Conservation (phyloP, 2,888 invertebrate genomes). For the Rhorus exstirpatorius region DNA sequence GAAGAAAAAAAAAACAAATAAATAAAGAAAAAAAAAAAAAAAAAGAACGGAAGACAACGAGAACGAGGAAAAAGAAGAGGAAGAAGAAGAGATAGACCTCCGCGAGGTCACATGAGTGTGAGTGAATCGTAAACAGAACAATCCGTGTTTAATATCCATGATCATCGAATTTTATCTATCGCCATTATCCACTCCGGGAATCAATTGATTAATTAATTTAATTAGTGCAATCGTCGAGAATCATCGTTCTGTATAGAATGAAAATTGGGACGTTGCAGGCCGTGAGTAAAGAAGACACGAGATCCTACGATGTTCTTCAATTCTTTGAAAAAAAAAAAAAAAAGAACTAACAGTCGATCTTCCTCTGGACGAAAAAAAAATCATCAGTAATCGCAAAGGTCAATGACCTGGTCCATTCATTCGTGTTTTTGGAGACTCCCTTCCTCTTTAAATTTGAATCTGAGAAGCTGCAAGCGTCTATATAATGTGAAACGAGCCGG, state of each 20-base stretch:
- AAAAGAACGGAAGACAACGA: constrained; percentile 43
- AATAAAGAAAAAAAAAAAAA: constrained; percentile 27
- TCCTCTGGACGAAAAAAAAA: not conserved
- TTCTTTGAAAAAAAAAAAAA: too few relatives aligned
- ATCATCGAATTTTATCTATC: not conserved
- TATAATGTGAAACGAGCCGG: constrained; percentile 48
- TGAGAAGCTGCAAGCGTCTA: constrained; percentile 27
- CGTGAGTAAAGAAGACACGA: constrained; percentile 28
- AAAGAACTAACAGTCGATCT: not conserved
- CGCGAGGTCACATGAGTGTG: constrained; percentile 82
- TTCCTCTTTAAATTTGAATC: not conserved
- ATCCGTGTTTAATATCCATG: constrained; percentile 10
- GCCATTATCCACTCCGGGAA: not conserved
- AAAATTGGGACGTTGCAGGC: constrained; percentile 6
- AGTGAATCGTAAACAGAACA: constrained; percentile 72
- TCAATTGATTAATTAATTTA: not conserved
- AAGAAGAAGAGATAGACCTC: constrained; percentile 71
- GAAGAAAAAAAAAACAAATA: too few relatives aligned
- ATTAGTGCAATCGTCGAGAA: constrained; percentile 5
- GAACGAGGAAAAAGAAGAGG: constrained; percentile 42
- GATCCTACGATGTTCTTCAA: not conserved
- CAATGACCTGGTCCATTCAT: too few relatives aligned
- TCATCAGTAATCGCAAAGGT: too few relatives aligned
- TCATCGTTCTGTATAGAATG: not conserved
- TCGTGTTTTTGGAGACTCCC: too few relatives aligned